Percentiles rank a stretch among this genome's conserved stretches.
Conservation (phyloP, 1,140 invertebrate species). For the Heliconius hewitsoni region DNA sequence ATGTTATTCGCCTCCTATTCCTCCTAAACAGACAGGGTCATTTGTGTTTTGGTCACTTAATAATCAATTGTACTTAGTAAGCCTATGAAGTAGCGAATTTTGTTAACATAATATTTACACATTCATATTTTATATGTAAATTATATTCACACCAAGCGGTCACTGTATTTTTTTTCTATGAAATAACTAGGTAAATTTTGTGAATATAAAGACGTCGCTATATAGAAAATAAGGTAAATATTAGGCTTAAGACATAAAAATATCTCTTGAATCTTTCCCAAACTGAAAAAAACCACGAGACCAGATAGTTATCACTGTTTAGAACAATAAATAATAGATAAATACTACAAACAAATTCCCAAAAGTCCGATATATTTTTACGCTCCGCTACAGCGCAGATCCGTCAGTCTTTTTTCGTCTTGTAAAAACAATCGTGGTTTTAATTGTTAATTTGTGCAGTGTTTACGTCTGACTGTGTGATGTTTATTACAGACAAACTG, state of each 20-base stretch:
- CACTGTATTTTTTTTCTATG: too few relatives aligned
- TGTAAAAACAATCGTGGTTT: slow-evolving; percentile 52
- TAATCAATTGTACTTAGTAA: neutral
- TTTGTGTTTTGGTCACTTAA: neutral
- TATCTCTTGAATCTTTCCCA: neutral
- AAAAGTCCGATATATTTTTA: slow-evolving; percentile 17
- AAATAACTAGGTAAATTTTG: too few relatives aligned
- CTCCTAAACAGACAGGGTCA: neutral
- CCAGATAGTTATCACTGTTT: slow-evolving; percentile 14
- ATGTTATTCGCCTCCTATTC: neutral
- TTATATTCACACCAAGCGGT: neutral
- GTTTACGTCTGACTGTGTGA: slow-evolving; percentile 12
- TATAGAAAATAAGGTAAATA: too few relatives aligned
- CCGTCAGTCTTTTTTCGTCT: slow-evolving; percentile 49
- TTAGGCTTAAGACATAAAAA: too few relatives aligned
- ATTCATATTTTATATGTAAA: neutral
- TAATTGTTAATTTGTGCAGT: slow-evolving; percentile 47
- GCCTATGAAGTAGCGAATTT: neutral
- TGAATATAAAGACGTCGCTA: too few relatives aligned
- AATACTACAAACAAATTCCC: slow-evolving; percentile 28
- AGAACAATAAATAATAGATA: slow-evolving; percentile 38
- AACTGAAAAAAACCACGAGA: neutral
- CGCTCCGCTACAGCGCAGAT: slow-evolving; percentile 40
- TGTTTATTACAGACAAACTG: slow-evolving; percentile 17
- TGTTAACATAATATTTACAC: neutral